A percentile compares a stretch with the other conserved stretches of the same genome.
These are phyloP conservation scores for Heliconius erato DNA, from an alignment of 2,888 invertebrate species.

Conservation along the genomic window DNA sequence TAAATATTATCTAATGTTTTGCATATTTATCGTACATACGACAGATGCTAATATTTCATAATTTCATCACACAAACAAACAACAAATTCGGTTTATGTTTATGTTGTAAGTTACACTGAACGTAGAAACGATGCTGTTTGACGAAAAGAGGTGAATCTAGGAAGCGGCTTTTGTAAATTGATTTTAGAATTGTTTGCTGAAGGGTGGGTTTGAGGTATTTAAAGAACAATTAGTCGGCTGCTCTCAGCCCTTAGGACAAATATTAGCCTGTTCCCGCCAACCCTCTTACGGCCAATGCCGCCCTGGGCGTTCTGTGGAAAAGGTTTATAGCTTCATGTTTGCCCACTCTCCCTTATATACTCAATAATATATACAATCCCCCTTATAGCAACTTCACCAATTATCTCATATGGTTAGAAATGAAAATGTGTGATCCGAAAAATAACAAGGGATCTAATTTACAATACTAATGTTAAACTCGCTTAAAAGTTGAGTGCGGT, in stretches of 20 bases:
- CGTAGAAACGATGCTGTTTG: constrained; percentile 52
- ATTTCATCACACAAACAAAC: neutral
- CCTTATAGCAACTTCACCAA: constrained; percentile 63
- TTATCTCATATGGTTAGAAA: constrained; percentile 55
- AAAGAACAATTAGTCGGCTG: constrained; percentile 85
- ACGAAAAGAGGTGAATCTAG: constrained; percentile 67
- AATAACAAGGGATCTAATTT: constrained; percentile 33
- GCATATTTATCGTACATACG: neutral
- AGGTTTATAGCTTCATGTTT: constrained; percentile 80
- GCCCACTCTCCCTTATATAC: constrained; percentile 76
- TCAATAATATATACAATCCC: constrained; percentile 68
- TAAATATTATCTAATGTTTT: neutral
- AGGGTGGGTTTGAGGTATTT: constrained; percentile 82
- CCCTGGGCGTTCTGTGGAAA: constrained; percentile 75
- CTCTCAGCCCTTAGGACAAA: constrained; percentile 80
- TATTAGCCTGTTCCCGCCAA: constrained; percentile 84
- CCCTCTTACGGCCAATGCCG: constrained; percentile 77
- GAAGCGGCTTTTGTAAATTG: constrained; percentile 79
- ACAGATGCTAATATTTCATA: no score
- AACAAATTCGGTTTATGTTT: constrained; percentile 58
- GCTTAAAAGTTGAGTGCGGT: neutral
- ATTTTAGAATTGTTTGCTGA: constrained; percentile 79
- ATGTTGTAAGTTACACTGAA: constrained; percentile 67
- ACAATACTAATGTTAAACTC: constrained; percentile 15
- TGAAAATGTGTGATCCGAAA: constrained; percentile 35